These are phyloP conservation scores for Latheticus oryzae DNA, from an alignment of 2,888 invertebrate species.

Conservation along the genomic window DNA sequence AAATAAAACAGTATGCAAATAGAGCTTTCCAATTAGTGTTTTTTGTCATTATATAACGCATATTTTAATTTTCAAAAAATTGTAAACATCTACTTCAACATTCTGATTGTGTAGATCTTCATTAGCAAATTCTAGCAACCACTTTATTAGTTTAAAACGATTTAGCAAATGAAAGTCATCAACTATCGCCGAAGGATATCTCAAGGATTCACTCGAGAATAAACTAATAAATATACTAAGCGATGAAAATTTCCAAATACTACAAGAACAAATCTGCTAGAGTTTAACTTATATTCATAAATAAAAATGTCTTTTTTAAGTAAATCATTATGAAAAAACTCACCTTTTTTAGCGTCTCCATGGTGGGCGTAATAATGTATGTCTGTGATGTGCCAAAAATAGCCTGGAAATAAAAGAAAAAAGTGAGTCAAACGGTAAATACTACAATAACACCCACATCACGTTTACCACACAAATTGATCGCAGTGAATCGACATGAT, in stretches of 20 bases:
- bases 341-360: conserved; percentile 82
- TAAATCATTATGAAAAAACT: conserved; percentile 62
- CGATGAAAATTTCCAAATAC: too few relatives aligned
- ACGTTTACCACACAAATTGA: conserved; percentile 29
- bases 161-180: background rate
- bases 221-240: too few relatives aligned
- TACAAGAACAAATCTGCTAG: too few relatives aligned
- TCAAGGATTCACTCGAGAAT: background rate
- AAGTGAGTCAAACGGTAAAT: background rate
- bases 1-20: too few relatives aligned
- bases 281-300: conserved; percentile 1
- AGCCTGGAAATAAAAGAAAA: conserved; percentile 78
- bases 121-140: too few relatives aligned
- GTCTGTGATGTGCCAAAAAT: conserved; percentile 96
- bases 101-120: too few relatives aligned
- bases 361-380: conserved; percentile 89
- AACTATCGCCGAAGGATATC: background rate
- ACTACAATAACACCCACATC: conserved; percentile 8
- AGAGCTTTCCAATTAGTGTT: too few relatives aligned
- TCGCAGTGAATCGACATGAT: conserved; percentile 43
- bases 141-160: background rate
- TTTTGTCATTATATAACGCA: too few relatives aligned
- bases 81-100: too few relatives aligned
- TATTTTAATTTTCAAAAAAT: too few relatives aligned
- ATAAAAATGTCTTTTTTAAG: conserved; percentile 6